Percentiles rank a stretch among this genome's conserved stretches.
Evolutionary conservation across 2,888 invertebrate species (phyloP).

Genomic region (Cerastis rubricosa): DNA sequence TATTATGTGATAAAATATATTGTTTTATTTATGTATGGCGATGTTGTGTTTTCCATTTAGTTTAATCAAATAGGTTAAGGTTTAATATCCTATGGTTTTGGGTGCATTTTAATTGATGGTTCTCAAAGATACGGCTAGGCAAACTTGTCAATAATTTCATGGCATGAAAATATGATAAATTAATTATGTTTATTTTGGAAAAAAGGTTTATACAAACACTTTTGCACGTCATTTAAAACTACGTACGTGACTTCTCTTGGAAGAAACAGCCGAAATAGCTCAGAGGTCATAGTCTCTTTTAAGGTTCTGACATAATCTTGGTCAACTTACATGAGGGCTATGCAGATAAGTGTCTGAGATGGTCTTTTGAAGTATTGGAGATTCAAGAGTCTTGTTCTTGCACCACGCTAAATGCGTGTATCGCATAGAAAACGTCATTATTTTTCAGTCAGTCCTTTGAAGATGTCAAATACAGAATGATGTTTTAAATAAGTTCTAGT

Average conservation of each 20-base stretch:
- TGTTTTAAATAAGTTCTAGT: background rate
- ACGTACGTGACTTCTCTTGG: background rate
- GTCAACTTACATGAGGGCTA: background rate
- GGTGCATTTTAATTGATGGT: constrained; percentile 54
- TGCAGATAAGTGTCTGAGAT: background rate
- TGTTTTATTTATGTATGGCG: constrained; percentile 64
- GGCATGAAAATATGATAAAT: background rate
- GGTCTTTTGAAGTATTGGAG: background rate
- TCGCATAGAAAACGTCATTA: background rate
- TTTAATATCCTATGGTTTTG: constrained; percentile 60
- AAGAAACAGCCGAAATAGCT: background rate
- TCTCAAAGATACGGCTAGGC: constrained; percentile 26
- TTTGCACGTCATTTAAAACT: background rate
- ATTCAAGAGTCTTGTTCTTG: background rate
- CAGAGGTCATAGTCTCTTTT: background rate
- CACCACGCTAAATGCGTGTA: background rate
- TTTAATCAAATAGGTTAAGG: constrained; percentile 64
- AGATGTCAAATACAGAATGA: background rate
- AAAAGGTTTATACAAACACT: background rate
- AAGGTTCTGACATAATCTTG: background rate
- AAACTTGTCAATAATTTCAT: constrained; percentile 19
- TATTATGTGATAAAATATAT: constrained; percentile 65
- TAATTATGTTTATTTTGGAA: background rate
- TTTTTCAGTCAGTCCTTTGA: background rate
- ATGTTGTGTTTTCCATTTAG: constrained; percentile 73